A percentile compares a stretch with the other conserved stretches of the same genome.
Conservation (phyloP, 2,113 vertebrate species). For the Todiramphus saurophagus region DNA sequence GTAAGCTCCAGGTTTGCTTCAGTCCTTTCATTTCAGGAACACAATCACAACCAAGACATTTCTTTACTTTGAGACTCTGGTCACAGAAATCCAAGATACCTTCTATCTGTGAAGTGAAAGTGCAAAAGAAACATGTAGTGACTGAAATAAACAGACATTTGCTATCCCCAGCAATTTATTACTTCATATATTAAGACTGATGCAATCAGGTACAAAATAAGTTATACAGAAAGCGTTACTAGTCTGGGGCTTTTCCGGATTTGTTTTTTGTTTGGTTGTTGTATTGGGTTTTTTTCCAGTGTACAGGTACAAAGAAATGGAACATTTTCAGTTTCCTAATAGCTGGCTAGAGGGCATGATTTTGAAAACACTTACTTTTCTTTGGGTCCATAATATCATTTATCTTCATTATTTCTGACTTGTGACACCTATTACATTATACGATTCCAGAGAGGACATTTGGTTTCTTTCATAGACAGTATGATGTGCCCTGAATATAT, state of each 20-base stretch:
- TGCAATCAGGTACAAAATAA: background rate
- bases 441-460: background rate
- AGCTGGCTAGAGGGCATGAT: background rate
- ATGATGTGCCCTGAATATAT: background rate
- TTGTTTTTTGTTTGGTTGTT: background rate
- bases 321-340: background rate
- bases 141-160: background rate
- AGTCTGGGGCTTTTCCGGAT: background rate
- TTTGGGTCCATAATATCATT: background rate
- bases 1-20: conserved; percentile 69
- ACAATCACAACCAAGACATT: conserved; percentile 78
- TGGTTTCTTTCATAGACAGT: background rate
- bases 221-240: background rate
- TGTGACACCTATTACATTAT: background rate
- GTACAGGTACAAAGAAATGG: background rate
- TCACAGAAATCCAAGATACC: conserved; percentile 74
- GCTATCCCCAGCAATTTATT: background rate
- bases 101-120: background rate
- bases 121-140: background rate
- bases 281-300: background rate
- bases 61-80: conserved; percentile 78
- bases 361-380: background rate
- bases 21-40: conserved; percentile 75
- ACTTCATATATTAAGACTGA: background rate
- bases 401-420: background rate